Evolutionary conservation across 2,797 vertebrate genomes (phyloP).

Genomic region (Threskiornis aethiopicus): DNA sequence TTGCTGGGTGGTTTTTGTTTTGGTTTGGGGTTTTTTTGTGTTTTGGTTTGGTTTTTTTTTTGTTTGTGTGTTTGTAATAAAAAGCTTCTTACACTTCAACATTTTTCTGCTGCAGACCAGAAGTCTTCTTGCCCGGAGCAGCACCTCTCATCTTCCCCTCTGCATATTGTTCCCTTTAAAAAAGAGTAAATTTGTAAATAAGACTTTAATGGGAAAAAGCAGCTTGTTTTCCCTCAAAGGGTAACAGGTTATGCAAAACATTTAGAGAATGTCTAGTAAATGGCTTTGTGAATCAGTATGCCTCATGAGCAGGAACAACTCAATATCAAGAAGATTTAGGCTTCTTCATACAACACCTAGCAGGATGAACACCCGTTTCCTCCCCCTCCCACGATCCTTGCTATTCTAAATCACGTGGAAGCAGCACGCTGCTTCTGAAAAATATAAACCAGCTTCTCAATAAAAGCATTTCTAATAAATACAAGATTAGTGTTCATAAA

Average conservation of each 20-base stretch:
- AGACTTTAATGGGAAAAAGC: background rate
- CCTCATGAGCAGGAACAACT: slow-evolving; percentile 40
- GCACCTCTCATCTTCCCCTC: slow-evolving; percentile 97
- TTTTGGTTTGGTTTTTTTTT: background rate
- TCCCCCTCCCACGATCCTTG: background rate
- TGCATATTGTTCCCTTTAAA: slow-evolving; percentile 92
- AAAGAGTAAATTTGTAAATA: background rate
- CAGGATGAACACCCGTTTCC: background rate
- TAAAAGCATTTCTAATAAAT: background rate
- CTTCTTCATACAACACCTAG: background rate
- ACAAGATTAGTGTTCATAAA: background rate
- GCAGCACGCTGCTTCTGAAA: background rate
- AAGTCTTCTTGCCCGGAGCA: slow-evolving; percentile 94
- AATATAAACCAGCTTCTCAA: background rate
- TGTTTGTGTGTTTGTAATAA: background rate
- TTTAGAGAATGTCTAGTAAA: background rate
- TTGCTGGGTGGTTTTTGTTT: background rate
- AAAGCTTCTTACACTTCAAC: slow-evolving; percentile 88
- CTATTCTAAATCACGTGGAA: background rate
- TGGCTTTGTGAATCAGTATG: background rate
- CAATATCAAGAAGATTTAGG: background rate
- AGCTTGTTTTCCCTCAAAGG: background rate
- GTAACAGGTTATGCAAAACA: background rate
- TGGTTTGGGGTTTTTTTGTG: background rate
- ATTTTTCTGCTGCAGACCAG: slow-evolving; percentile 94